Base-by-base conservation (phyloP, 2,888 invertebrate genomes). In the Neria commutata region DNA sequence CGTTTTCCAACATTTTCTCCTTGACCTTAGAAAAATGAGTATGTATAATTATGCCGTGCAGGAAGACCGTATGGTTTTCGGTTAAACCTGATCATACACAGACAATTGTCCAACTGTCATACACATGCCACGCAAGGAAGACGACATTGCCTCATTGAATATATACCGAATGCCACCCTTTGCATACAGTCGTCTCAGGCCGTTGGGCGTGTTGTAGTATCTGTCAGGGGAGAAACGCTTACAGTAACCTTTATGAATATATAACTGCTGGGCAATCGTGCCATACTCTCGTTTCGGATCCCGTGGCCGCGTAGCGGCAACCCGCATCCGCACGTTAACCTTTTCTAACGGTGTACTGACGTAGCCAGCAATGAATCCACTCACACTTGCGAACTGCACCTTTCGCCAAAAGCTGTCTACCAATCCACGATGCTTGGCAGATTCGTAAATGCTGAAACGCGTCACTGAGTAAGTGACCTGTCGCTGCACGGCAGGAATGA, bases 91-190 rank as follows among this genome's bases (percentile, higher is more conserved):
- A 21, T 62, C 60, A 33, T 63, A 64, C 11, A 64, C 25, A 1
- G 62, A 48, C 6, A 65, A 40, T 46, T 67, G 62, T 2, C 60
- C 65, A 26, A 67, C 47, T 3, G 63, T 61, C 14, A 49, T 24
- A 45, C 56, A 17, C 60, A 59, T 54, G 11, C 62, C 62, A 8
- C 63, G 60, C 11, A 62, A 3, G 11, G 63, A 34, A 11, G 61
- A 60, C 2, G 56, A 42, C 16, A 48, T 8, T 1, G 57, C 53
- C 8, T 60, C 59, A 8, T 46, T 8, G 29, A 54, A 67, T 10
- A 67, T 23, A 45, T 45, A 33, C 1, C n/a, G 19, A 10, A 54
- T 29, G 2, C 67, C 67, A 24, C 65, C 63, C 16, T 55, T 50
- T 2, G 16, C 25, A 46, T 62, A 65, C 16, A 53, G 19, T 1